Conservation (phyloP, 1,140 invertebrate genomes). For the Nilaparvata lugens region DNA sequence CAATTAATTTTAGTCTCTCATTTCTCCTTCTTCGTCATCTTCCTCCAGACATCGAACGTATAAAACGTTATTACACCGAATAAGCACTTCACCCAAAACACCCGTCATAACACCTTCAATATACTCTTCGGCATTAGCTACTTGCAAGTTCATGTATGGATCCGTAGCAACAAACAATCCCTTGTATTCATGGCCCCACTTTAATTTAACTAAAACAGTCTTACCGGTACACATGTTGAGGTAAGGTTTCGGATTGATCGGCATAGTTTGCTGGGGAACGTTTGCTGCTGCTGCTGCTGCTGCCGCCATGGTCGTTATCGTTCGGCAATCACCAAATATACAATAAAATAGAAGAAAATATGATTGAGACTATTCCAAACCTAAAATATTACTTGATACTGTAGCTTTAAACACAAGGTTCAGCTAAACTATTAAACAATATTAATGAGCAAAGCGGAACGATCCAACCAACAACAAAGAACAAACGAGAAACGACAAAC, state of each 20-base stretch:
- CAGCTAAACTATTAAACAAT: too few relatives aligned
- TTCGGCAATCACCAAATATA: too few relatives aligned
- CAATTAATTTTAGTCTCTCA: slow-evolving; percentile 64
- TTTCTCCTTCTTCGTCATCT: slow-evolving; percentile 95
- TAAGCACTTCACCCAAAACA: slow-evolving; percentile 92
- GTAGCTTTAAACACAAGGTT: too few relatives aligned
- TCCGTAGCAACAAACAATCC: slow-evolving; percentile 95
- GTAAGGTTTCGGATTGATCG: slow-evolving; percentile 99
- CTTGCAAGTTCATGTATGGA: slow-evolving; percentile 98
- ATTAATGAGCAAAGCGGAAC: too few relatives aligned
- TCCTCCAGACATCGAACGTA: slow-evolving; percentile 95
- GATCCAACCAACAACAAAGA: too few relatives aligned
- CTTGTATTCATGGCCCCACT: slow-evolving; percentile 99
- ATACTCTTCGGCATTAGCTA: slow-evolving; percentile 98
- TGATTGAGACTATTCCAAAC: too few relatives aligned
- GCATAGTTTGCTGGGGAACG: too few relatives aligned
- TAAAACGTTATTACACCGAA: slow-evolving; percentile 97
- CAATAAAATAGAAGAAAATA: too few relatives aligned
- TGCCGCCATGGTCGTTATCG: too few relatives aligned
- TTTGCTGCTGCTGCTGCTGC: slow-evolving; percentile 35
- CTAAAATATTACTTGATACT: too few relatives aligned
- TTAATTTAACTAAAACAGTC: slow-evolving; percentile 93
- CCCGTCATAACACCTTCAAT: slow-evolving; percentile 87
- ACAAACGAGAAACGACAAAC: too few relatives aligned
- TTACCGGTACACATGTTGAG: slow-evolving; percentile 96